A percentile compares a stretch with the other conserved stretches of the same genome.
These are phyloP conservation scores for Heliconius ethilla DNA, from an alignment of 2,888 invertebrate genomes.

Conservation along the genomic window DNA sequence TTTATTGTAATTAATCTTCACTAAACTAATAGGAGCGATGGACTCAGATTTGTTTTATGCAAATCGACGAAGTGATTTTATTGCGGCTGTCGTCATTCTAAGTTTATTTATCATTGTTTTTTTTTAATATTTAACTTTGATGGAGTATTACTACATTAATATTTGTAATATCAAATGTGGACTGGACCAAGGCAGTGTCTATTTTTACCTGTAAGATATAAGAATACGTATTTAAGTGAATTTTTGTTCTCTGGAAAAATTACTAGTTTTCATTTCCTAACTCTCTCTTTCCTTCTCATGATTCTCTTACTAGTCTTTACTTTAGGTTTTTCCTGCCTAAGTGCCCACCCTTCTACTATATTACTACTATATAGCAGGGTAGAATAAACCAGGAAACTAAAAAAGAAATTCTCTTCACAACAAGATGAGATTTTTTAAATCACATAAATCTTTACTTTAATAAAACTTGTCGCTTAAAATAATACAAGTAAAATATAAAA, in stretches of 20 bases:
- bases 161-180: too few species aligned
- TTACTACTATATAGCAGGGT: too few species aligned
- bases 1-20: conserved; percentile 21
- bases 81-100: conserved; percentile 61
- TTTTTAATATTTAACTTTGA: neutral
- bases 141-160: too few species aligned
- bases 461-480: conserved; percentile 26
- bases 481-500: conserved; percentile 24
- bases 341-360: too few species aligned
- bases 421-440: neutral
- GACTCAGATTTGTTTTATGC: conserved; percentile 67
- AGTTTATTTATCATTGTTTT: conserved; percentile 6
- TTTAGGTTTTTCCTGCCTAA: too few species aligned
- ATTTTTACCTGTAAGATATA: too few species aligned
- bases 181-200: too few species aligned
- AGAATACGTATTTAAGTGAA: too few species aligned
- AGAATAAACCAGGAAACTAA: neutral
- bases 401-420: neutral
- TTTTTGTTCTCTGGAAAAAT: too few species aligned
- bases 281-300: too few species aligned
- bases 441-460: conserved; percentile 8
- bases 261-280: too few species aligned
- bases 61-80: conserved; percentile 58
- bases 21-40: conserved; percentile 33
- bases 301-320: too few species aligned